Conservation (phyloP, 2,797 vertebrate genomes). For the Holocentrus rufus region DNA sequence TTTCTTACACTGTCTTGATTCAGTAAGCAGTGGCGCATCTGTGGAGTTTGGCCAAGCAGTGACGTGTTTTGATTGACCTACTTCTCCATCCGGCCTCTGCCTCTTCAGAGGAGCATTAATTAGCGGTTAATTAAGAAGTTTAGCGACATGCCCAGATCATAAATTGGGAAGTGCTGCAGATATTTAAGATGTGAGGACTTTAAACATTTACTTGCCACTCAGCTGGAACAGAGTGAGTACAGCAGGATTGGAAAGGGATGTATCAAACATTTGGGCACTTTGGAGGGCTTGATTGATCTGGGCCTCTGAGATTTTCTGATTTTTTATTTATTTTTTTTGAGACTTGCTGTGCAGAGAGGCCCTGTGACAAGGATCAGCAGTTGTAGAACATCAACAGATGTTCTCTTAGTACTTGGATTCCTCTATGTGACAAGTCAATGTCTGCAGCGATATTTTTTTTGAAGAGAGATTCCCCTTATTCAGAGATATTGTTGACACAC, state of each 20-base stretch:
- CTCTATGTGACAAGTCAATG: constrained; percentile 9
- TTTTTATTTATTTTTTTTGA: neutral
- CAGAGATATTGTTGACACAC: constrained; percentile 2
- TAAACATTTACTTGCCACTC: constrained; percentile 41
- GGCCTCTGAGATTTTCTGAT: constrained; percentile 43
- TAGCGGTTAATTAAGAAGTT: constrained; percentile 59
- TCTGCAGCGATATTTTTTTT: constrained; percentile 16
- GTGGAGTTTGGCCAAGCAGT: constrained; percentile 8
- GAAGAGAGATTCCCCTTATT: constrained; percentile 10
- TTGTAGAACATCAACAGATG: constrained; percentile 45
- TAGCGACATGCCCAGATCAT: constrained; percentile 51
- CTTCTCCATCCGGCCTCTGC: constrained; percentile 28
- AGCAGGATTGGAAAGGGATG: constrained; percentile 32
- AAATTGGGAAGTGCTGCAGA: constrained; percentile 39
- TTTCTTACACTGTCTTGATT: neutral
- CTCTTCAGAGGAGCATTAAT: constrained; percentile 47
- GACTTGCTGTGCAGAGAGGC: constrained; percentile 19
- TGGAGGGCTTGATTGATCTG: constrained; percentile 53
- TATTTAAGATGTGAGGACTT: constrained; percentile 49
- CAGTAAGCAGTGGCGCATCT: neutral
- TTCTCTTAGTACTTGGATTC: constrained; percentile 29
- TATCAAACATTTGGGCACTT: constrained; percentile 44
- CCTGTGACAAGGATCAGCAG: constrained; percentile 29
- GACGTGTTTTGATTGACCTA: constrained; percentile 27
- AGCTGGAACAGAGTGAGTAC: constrained; percentile 23